Evolutionary conservation across 2,113 vertebrate genomes (phyloP), one percentile per base, ranked within the genome.

Genomic region (Arenaria interpres): DNA sequence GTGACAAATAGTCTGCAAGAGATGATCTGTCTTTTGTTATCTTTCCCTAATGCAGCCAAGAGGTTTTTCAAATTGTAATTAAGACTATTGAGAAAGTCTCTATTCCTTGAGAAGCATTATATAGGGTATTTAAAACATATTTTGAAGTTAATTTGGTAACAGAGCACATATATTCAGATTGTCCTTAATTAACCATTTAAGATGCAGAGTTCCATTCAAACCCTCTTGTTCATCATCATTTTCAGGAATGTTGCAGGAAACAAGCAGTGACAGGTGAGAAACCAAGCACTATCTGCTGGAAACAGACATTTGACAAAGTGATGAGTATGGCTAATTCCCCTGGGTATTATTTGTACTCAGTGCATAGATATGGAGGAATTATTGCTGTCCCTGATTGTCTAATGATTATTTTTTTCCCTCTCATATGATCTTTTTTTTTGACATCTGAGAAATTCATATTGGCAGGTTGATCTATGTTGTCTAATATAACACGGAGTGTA

Each of bases 391-490:
- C 97, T 97, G 96, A 97, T 97, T 94, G 89, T 96, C 96, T 98
- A 98, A 98, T 98, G 97, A 98, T 98, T 98, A 98, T 98, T 80
- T 75, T 96, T 95, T 32, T 10, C 16, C 95, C 39, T 41, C 39
- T 97, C 86, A 79, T 95, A 96, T 89, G 87, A 97, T 97, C 94
- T 97, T 97, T 96, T 96, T 97, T 94, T 96, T 97, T 98, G 98
- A 97, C 97, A 96, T 97, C 96, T 93, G 91, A 97, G 94, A 98
- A 98, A 98, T 98, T 98, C 97, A 94, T 98, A 98, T 98, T 98
- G 98, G 97, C 98, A 98, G 97, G 97, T 89, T 98, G 98, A 98
- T 98, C 97, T 98, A 97, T 95, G 91, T 91, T 98, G 98, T 98
- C 98, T 97, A 98, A 98, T 97, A 94, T 92, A 98, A 96, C 97